Conservation (phyloP, 2,113 vertebrate species). For the Hystrix cristata region DNA sequence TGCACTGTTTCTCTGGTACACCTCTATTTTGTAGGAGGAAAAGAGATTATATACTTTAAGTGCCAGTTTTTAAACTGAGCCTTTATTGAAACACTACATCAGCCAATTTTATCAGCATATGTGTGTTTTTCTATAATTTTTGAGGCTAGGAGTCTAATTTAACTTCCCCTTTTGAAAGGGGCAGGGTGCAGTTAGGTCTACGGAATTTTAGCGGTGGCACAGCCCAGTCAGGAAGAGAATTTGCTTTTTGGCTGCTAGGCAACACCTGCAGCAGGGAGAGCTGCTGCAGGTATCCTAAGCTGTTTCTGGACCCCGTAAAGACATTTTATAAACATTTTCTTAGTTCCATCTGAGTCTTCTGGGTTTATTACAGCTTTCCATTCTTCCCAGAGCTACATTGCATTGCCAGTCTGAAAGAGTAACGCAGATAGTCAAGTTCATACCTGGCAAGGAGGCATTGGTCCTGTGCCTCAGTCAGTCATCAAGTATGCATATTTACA, state of each 20-base stretch:
- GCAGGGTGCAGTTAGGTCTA: neutral
- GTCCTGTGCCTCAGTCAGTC: neutral
- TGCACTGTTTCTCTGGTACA: conserved; percentile 64
- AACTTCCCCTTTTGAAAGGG: neutral
- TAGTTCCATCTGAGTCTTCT: neutral
- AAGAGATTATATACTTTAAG: conserved; percentile 35
- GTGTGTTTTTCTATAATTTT: neutral
- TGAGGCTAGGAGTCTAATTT: conserved; percentile 45
- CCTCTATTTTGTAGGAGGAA: conserved; percentile 56
- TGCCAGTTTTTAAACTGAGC: conserved; percentile 57
- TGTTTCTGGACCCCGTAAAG: neutral
- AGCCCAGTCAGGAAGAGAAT: neutral
- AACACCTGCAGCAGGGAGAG: neutral
- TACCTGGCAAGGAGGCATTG: neutral
- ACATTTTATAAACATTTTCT: conserved; percentile 38
- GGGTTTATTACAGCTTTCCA: neutral
- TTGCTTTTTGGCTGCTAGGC: conserved; percentile 22
- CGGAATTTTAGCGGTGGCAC: neutral
- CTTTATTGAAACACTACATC: conserved; percentile 55
- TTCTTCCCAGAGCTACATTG: neutral
- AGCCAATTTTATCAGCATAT: conserved; percentile 59
- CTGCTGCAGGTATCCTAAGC: neutral
- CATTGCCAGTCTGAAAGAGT: neutral
- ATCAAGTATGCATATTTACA: conserved; percentile 33
- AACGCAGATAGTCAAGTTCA: neutral